phyloP scores from a whole-genome alignment of 2,113 vertebrate genomes.

The Willisornis vidua region DNA sequence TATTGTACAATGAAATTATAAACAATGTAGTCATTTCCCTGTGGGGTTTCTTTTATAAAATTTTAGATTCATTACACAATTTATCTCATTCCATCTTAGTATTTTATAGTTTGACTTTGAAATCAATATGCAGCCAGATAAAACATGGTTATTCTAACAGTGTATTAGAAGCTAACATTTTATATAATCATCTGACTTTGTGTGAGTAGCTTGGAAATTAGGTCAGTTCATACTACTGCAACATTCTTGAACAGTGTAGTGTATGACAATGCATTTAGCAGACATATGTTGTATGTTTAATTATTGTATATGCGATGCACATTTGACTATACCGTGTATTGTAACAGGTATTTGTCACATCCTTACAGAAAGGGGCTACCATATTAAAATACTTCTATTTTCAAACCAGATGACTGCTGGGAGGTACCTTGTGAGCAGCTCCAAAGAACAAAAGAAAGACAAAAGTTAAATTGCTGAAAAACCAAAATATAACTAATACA shows the following conservation, averaged over 20 bases:
- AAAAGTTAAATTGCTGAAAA: background rate
- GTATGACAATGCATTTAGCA: background rate
- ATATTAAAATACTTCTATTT: background rate
- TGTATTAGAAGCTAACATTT: background rate
- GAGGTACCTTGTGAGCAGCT: background rate
- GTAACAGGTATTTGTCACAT: background rate
- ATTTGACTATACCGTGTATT: background rate
- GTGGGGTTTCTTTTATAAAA: background rate
- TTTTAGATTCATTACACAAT: background rate
- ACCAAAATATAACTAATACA: background rate
- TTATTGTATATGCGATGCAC: background rate
- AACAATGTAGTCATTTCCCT: background rate
- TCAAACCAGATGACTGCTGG: background rate
- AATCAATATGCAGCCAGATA: background rate
- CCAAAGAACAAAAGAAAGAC: background rate
- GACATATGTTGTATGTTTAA: background rate
- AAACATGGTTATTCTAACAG: background rate
- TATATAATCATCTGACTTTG: background rate
- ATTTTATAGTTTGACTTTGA: background rate
- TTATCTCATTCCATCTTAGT: background rate
- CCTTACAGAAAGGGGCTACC: background rate
- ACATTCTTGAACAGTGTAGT: background rate
- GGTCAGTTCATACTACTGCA: conserved; percentile 31
- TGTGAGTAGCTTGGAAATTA: background rate
- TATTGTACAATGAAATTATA: background rate